Evolutionary conservation across 2,888 invertebrate species (phyloP).

Genomic region (Thelaira solivaga): DNA sequence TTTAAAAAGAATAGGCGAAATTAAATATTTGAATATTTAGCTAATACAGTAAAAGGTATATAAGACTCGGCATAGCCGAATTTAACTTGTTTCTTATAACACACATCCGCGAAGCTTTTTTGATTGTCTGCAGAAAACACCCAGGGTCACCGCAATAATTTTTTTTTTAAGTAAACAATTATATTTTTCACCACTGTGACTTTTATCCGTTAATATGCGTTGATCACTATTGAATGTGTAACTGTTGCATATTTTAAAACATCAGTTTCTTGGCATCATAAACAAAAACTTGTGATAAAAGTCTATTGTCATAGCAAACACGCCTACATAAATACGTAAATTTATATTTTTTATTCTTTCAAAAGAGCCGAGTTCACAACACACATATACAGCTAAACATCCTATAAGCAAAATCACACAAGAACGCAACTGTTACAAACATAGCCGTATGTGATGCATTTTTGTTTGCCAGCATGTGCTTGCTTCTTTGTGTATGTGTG

Average conservation of each 20-base stretch:
- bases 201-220: background rate
- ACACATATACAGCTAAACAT: background rate
- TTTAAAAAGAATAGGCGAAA: no score
- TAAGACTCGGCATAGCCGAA: no score
- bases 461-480: no score
- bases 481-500: slow-evolving; percentile 13
- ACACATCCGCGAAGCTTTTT: no score
- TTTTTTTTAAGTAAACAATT: no score
- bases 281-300: slow-evolving; percentile 32
- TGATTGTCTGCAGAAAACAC: no score
- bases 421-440: background rate
- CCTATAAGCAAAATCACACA: background rate
- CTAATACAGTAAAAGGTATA: no score
- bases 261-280: slow-evolving; percentile 17
- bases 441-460: background rate
- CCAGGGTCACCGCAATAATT: no score
- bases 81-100: no score
- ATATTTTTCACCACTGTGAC: background rate
- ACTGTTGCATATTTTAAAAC: slow-evolving; percentile 50
- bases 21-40: no score
- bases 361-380: background rate
- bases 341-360: background rate
- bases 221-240: slow-evolving; percentile 1
- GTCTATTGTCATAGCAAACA: slow-evolving; percentile 20
- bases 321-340: background rate